Evolutionary conservation across 2,797 vertebrate species (phyloP).

Genomic region (Takifugu ocellatus): DNA sequence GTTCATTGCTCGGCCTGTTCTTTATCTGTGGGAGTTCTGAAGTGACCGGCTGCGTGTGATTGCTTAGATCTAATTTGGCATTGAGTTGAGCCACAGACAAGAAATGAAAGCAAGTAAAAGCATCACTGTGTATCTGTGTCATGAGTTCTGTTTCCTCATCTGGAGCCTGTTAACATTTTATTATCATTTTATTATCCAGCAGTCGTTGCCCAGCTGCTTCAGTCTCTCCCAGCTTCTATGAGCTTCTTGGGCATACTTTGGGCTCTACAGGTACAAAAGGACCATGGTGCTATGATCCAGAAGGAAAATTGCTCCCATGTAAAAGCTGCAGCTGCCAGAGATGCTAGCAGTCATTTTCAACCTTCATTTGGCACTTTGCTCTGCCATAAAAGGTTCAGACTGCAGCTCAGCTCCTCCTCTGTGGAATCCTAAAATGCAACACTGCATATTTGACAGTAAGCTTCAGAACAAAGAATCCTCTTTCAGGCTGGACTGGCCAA

Average conservation of each 20-base stretch:
- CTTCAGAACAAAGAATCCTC: too few species aligned
- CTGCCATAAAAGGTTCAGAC: slow-evolving; percentile 48
- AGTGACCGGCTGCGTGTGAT: slow-evolving; percentile 18
- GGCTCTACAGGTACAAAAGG: slow-evolving; percentile 10
- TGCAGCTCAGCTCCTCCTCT: slow-evolving; percentile 23
- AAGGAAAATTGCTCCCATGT: slow-evolving; percentile 14
- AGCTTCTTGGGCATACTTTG: neutral
- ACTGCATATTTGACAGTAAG: too few species aligned
- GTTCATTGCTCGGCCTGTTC: slow-evolving; percentile 22
- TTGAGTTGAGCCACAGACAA: neutral
- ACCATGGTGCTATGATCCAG: slow-evolving; percentile 15
- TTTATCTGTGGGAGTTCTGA: slow-evolving; percentile 27
- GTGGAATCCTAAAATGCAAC: neutral
- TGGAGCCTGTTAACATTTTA: slow-evolving; percentile 32
- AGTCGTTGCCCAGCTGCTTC: too few species aligned
- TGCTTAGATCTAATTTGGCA: slow-evolving; percentile 30
- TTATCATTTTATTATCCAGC: too few species aligned
- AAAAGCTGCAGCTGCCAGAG: slow-evolving; percentile 40
- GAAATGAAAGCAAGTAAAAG: neutral
- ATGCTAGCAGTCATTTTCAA: slow-evolving; percentile 51
- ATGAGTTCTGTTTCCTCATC: slow-evolving; percentile 26
- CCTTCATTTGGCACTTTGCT: slow-evolving; percentile 44
- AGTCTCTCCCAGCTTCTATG: too few species aligned
- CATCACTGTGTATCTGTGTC: neutral
- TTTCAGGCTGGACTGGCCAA: too few species aligned